These are phyloP conservation scores for Dreissena rostriformis DNA, from an alignment of 1,140 invertebrate genomes.

Conservation along the genomic window DNA sequence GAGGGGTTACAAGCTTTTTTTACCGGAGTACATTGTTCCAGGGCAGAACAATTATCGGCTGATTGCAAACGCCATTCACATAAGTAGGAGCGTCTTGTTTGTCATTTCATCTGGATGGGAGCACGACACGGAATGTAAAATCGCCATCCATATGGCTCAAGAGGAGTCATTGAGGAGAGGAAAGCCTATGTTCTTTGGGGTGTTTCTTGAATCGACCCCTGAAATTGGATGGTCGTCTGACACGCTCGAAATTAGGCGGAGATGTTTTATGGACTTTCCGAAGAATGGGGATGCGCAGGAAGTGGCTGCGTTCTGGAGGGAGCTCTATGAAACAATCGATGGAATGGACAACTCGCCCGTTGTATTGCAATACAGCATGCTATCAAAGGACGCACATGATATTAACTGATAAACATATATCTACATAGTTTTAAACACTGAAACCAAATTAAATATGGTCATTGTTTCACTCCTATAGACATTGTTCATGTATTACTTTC, in stretches of 20 bases:
- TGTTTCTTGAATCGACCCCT: constrained; percentile 14
- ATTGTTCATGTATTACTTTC: too few relatives aligned
- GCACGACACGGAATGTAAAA: constrained; percentile 29
- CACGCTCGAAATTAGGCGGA: constrained; percentile 14
- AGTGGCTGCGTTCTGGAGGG: constrained; percentile 34
- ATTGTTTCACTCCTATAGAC: too few relatives aligned
- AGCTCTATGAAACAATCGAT: constrained; percentile 20
- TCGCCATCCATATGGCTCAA: constrained; percentile 32
- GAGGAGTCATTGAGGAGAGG: constrained; percentile 33
- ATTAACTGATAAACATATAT: too few relatives aligned
- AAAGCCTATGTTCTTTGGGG: constrained; percentile 30
- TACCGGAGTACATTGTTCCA: constrained; percentile 11
- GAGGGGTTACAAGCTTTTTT: constrained; percentile 1
- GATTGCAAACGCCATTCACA: constrained; percentile 37
- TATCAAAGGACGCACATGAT: not conserved
- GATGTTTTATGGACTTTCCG: constrained; percentile 26
- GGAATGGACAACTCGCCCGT: not conserved
- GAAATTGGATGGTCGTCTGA: not conserved
- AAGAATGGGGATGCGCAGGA: constrained; percentile 13
- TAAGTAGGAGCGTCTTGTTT: constrained; percentile 24
- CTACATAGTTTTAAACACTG: too few relatives aligned
- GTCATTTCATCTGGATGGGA: constrained; percentile 22
- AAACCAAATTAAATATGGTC: too few relatives aligned
- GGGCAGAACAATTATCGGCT: constrained; percentile 29
- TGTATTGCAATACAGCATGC: not conserved